A percentile compares a stretch with the other conserved stretches of the same genome.
phyloP scores from a whole-genome alignment of 2,113 vertebrate genomes.

The Rissa tridactyla region DNA sequence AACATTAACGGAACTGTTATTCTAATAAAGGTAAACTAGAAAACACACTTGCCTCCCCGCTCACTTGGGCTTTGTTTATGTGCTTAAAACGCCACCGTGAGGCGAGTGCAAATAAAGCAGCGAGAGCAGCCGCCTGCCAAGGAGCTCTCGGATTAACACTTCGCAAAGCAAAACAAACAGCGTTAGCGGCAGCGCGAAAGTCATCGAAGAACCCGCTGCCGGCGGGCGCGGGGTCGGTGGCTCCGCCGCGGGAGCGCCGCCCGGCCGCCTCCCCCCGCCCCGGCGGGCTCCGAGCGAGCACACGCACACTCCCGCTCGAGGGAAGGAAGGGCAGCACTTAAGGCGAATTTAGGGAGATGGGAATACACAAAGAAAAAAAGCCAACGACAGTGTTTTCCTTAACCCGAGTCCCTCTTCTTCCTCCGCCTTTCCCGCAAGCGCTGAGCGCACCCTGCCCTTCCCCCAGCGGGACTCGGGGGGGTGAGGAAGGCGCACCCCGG shows the following conservation, averaged over 20 bases:
- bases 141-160: slow-evolving; percentile 40
- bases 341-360: not conserved
- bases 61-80: slow-evolving; percentile 50
- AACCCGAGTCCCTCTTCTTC: not conserved
- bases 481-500: not conserved
- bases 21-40: slow-evolving; percentile 18
- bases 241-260: not conserved
- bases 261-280: not conserved
- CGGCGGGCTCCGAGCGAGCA: not conserved
- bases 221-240: not conserved
- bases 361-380: not conserved
- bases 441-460: not conserved
- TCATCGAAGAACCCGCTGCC: not conserved
- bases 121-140: not conserved
- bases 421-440: not conserved
- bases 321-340: not conserved
- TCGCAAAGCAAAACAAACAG: not conserved
- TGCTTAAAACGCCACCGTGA: slow-evolving; percentile 80
- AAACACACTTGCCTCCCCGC: not conserved
- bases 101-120: slow-evolving; percentile 56
- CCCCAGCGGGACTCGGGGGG: not conserved
- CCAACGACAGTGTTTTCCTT: not conserved
- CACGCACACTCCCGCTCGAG: not conserved
- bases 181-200: not conserved
- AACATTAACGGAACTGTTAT: slow-evolving; percentile 49